Percentiles rank a stretch among this genome's conserved stretches.
phyloP scores from a whole-genome alignment of 2,113 vertebrate genomes.

The Porphyrio hochstetteri region DNA sequence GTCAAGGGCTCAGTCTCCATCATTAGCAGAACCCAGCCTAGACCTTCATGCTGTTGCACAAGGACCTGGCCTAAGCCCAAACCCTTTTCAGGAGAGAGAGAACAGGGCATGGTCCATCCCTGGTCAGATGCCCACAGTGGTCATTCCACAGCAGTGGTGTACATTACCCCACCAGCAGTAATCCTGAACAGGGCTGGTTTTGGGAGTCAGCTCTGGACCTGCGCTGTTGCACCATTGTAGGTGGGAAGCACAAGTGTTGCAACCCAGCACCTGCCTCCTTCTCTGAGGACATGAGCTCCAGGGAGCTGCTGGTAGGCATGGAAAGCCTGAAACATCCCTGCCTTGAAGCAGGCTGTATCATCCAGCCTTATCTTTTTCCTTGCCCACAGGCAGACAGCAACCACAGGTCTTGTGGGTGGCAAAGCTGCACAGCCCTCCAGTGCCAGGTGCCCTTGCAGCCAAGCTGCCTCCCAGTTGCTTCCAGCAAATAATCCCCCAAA shows the following conservation, averaged over 20 bases:
- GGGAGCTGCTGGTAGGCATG: background rate
- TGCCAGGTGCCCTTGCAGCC: background rate
- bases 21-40: background rate
- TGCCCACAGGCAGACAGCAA: background rate
- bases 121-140: background rate
- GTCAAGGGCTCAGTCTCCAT: background rate
- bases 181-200: background rate
- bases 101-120: background rate
- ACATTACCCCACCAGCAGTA: background rate
- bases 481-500: background rate
- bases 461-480: background rate
- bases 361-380: background rate
- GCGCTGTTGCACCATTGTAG: accelerated
- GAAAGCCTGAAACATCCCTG: background rate
- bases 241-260: accelerated
- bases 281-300: background rate
- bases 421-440: background rate
- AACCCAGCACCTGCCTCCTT: background rate
- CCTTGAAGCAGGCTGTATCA: background rate
- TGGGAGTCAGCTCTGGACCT: background rate
- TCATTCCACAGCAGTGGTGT: background rate
- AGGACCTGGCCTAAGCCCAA: background rate
- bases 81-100: background rate
- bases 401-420: background rate
- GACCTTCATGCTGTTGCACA: background rate